Evolutionary conservation across 2,797 vertebrate genomes (phyloP).

Genomic region (Geotrypetes seraphini): DNA sequence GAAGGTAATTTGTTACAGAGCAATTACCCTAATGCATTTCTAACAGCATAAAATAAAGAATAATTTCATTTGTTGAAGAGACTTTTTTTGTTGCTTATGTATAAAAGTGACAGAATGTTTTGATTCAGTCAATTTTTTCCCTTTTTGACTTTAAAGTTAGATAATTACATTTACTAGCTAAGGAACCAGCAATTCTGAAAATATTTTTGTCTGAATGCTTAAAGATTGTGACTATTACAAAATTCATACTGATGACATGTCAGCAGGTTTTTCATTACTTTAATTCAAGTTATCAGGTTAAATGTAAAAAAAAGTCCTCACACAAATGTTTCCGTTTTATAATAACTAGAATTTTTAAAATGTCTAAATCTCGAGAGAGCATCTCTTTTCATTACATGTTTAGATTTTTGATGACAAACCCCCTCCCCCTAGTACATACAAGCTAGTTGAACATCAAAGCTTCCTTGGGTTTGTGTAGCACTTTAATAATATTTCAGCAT

Average conservation of each 20-base stretch:
- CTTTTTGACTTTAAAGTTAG: slow-evolving; percentile 42
- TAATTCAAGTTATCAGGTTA: slow-evolving; percentile 38
- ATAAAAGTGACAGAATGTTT: slow-evolving; percentile 83
- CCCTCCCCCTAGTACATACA: no score
- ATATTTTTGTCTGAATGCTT: slow-evolving; percentile 65
- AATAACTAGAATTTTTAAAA: no score
- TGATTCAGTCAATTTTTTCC: slow-evolving; percentile 77
- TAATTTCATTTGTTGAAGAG: slow-evolving; percentile 70
- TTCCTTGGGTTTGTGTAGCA: no score
- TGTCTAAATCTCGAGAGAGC: no score
- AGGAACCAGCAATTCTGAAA: slow-evolving; percentile 49
- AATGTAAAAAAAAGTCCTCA: no score
- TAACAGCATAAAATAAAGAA: slow-evolving; percentile 78
- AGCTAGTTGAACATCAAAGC: no score
- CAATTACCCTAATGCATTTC: slow-evolving; percentile 97
- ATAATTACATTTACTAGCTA: slow-evolving; percentile 62
- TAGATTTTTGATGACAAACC: no score
- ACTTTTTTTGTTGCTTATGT: slow-evolving; percentile 72
- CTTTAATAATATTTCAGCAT: no score
- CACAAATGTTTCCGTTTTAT: no score
- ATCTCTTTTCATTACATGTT: no score
- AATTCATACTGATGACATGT: no score
- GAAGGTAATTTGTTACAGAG: slow-evolving; percentile 86
- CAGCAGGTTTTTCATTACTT: slow-evolving; percentile 49
- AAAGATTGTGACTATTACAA: slow-evolving; percentile 36